Conservation (phyloP, 2,113 vertebrate genomes). For the Pelecanoides urinatrix region DNA sequence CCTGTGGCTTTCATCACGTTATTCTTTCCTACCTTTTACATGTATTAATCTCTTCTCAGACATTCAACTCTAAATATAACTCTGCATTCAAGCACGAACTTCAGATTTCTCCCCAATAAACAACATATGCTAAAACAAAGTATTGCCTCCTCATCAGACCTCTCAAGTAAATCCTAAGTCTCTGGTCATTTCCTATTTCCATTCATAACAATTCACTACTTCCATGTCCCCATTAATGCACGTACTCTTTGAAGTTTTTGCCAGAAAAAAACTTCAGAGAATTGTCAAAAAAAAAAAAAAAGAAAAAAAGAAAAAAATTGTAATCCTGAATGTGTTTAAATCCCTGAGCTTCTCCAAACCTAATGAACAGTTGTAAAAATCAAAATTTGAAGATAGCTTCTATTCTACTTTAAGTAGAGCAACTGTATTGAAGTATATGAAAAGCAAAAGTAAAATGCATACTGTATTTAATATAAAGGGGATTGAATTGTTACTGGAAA, state of each 20-base stretch:
- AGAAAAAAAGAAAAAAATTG: not conserved
- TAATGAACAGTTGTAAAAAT: not conserved
- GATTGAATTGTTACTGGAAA: not conserved
- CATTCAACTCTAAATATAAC: not conserved
- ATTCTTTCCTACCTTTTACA: not conserved
- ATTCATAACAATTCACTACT: not conserved
- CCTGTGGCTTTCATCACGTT: not conserved
- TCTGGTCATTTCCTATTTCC: not conserved
- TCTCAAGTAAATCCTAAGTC: not conserved
- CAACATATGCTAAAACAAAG: not conserved
- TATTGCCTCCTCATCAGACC: not conserved
- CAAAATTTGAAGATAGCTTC: not conserved
- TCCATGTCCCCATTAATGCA: not conserved
- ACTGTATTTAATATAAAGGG: not conserved
- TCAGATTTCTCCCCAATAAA: not conserved
- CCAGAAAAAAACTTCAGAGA: not conserved
- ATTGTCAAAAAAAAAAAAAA: no score
- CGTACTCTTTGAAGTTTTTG: not conserved
- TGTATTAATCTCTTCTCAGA: not conserved
- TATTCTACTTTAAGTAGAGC: not conserved
- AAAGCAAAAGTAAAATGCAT: not conserved
- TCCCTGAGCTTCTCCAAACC: not conserved
- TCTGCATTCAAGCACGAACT: not conserved
- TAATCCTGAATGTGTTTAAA: not conserved
- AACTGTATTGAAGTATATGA: not conserved